phyloP scores from a whole-genome alignment of 2,888 invertebrate genomes.

The Rotaria macrura region DNA sequence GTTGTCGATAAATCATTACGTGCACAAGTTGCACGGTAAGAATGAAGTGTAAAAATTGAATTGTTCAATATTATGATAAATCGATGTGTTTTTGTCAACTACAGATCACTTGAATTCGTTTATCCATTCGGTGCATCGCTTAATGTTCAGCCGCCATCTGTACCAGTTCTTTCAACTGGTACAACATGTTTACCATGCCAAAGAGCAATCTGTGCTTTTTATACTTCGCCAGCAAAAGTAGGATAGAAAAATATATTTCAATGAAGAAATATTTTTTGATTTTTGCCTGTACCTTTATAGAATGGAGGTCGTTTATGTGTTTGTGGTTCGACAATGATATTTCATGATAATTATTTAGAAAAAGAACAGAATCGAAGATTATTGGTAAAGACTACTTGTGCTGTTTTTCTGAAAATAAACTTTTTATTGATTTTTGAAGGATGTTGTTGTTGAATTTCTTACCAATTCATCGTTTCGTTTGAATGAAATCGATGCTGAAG shows the following conservation, averaged over 20 bases:
- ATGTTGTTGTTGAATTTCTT: constrained; percentile 73
- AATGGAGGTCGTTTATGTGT: constrained; percentile 66
- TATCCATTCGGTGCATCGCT: constrained; percentile 91
- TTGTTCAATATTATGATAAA: background rate
- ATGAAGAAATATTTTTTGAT: constrained; percentile 41
- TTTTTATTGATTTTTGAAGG: constrained; percentile 43
- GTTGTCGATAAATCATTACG: constrained; percentile 13
- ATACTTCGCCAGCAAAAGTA: constrained; percentile 47
- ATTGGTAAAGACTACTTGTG: constrained; percentile 48
- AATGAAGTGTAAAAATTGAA: too few relatives aligned
- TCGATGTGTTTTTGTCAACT: background rate
- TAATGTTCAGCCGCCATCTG: constrained; percentile 77
- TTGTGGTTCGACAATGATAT: constrained; percentile 79
- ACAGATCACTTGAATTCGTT: constrained; percentile 62
- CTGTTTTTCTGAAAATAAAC: background rate
- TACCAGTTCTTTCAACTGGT: constrained; percentile 78
- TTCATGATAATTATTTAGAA: constrained; percentile 80
- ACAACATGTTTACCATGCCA: constrained; percentile 85
- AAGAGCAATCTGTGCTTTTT: constrained; percentile 70
- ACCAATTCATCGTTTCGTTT: constrained; percentile 60
- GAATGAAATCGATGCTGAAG: constrained; percentile 75
- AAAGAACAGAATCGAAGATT: constrained; percentile 82
- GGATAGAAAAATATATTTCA: too few relatives aligned
- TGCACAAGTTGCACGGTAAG: background rate
- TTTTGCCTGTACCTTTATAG: background rate